A percentile compares a stretch with the other conserved stretches of the same genome.
phyloP scores from a whole-genome alignment of 2,113 vertebrate genomes.

The Calyptomena viridis region DNA sequence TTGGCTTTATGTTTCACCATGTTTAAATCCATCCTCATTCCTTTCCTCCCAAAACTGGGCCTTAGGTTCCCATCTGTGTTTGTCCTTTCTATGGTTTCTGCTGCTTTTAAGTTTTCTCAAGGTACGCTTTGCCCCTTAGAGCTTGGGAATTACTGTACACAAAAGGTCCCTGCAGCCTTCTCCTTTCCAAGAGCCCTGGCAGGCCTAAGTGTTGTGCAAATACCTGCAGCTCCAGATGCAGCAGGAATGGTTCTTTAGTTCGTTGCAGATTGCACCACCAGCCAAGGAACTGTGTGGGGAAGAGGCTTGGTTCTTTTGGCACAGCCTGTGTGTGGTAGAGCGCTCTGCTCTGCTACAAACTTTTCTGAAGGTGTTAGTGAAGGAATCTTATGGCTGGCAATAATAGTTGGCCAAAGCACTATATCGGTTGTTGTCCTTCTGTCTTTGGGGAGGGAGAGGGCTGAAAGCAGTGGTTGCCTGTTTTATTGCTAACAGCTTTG shows the following conservation, averaged over 20 bases:
- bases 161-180: neutral
- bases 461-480: neutral
- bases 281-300: neutral
- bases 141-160: neutral
- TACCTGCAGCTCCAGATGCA: neutral
- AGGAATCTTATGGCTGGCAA: neutral
- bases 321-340: neutral
- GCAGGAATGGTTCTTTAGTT: neutral
- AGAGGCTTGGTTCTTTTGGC: neutral
- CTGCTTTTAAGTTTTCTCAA: neutral
- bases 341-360: neutral
- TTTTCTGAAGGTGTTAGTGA: neutral
- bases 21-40: neutral
- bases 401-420: neutral
- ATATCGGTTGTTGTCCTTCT: neutral
- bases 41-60: neutral
- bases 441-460: neutral
- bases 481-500: neutral
- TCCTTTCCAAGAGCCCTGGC: neutral
- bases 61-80: neutral
- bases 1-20: neutral
- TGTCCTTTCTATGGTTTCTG: neutral
- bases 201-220: neutral
- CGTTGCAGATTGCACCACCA: rapidly evolving
- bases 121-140: neutral